These are phyloP conservation scores for Salvator merianae DNA, from an alignment of 2,113 vertebrate genomes.

Conservation along the genomic window DNA sequence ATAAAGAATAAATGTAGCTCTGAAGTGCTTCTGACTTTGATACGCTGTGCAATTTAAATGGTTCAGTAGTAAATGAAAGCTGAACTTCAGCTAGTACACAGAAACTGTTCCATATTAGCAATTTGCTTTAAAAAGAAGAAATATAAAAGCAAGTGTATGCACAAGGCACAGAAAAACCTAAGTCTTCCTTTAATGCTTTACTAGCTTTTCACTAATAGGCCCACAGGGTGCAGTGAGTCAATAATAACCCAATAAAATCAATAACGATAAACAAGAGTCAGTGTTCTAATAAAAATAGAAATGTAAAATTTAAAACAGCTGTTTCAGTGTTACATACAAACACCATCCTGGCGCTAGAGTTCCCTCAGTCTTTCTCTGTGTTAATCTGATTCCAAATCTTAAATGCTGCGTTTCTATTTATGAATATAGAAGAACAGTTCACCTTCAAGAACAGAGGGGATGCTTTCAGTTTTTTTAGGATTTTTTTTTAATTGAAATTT, in stretches of 20 bases:
- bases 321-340: conserved; percentile 49
- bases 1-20: neutral
- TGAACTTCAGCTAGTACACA: neutral
- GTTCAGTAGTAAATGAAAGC: neutral
- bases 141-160: conserved; percentile 55
- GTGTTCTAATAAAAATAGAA: conserved; percentile 72
- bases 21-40: neutral
- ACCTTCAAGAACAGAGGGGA: fast-evolving
- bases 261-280: conserved; percentile 71
- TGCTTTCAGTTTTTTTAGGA: neutral
- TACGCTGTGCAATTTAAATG: conserved; percentile 27
- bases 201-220: conserved; percentile 68
- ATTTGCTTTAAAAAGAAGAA: conserved; percentile 33
- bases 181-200: conserved; percentile 67
- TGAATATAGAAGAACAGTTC: neutral
- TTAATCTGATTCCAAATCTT: fast-evolving
- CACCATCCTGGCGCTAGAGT: conserved; percentile 7
- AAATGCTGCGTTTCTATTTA: neutral
- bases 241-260: conserved; percentile 75
- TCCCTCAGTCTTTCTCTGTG: neutral
- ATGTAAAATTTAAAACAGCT: conserved; percentile 65
- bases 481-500: too few species aligned
- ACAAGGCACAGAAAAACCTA: conserved; percentile 60
- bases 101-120: conserved; percentile 43
- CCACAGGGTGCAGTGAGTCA: conserved; percentile 63